These are phyloP conservation scores for Drosophila tani DNA, from an alignment of 1,140 invertebrate species.

Conservation along the genomic window DNA sequence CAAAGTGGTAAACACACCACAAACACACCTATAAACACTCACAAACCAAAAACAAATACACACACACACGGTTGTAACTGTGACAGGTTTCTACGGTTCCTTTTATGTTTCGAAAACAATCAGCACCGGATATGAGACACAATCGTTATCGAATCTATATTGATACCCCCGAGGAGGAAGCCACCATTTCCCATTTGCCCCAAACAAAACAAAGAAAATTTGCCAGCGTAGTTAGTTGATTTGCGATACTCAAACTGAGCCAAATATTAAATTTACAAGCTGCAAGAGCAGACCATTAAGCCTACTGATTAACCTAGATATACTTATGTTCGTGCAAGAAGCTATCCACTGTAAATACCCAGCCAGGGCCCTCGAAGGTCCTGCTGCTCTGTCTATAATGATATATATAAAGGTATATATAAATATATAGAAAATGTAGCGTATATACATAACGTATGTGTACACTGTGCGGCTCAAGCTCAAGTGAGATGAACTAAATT, in stretches of 20 bases:
- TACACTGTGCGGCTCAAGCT: slow-evolving; percentile 58
- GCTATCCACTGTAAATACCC: slow-evolving; percentile 57
- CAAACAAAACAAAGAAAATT: slow-evolving; percentile 13
- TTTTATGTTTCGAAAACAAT: slow-evolving; percentile 68
- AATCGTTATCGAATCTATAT: slow-evolving; percentile 60
- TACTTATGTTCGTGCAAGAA: slow-evolving; percentile 51
- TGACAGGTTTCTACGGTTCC: slow-evolving; percentile 77
- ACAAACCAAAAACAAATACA: slow-evolving; percentile 16
- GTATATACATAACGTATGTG: slow-evolving; percentile 33
- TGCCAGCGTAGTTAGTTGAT: slow-evolving; percentile 69
- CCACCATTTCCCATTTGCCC: slow-evolving; percentile 10
- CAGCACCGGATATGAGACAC: slow-evolving; percentile 57
- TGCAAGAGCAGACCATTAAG: slow-evolving; percentile 46
- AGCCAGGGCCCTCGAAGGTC: slow-evolving; percentile 10
- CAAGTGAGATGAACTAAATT: slow-evolving; percentile 62
- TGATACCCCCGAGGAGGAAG: slow-evolving; percentile 23
- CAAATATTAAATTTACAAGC: slow-evolving; percentile 69
- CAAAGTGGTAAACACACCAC: slow-evolving; percentile 32
- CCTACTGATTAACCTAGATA: slow-evolving; percentile 46
- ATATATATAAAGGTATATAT: slow-evolving; percentile 47
- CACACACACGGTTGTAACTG: slow-evolving; percentile 69
- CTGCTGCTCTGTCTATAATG: slow-evolving; percentile 46
- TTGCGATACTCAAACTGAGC: slow-evolving; percentile 77
- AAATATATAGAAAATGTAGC: slow-evolving; percentile 47
- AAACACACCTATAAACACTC: slow-evolving; percentile 30